Base-by-base conservation (phyloP, 2,113 vertebrate species). In the Suricata suricatta region DNA sequence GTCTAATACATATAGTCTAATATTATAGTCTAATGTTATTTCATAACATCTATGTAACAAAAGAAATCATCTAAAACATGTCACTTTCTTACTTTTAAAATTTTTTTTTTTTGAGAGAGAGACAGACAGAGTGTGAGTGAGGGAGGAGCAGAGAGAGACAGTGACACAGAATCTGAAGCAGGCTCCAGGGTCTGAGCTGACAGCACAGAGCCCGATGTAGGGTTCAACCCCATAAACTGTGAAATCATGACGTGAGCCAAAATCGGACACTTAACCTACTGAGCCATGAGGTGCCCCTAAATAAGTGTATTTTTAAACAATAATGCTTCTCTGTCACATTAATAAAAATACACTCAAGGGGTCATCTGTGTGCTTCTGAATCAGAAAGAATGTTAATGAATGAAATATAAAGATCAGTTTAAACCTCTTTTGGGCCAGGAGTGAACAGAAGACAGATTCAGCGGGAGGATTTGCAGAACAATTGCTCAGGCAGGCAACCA, bases 291-390 rank as follows among this genome's bases (percentile, higher is more conserved):
- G 21, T 0, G 19, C 7, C 57, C 57, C 29, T 79, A 94, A 84
- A 74, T 83, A 93, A 14, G 38, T 84, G 15, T 54, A 63, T 79
- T 90, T 96, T 52, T 10, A 80, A 96, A 96, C 77, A 38, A 35
- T 68, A 47, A 89, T 74, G 7, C 11, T 88, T 97, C 17, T 95
- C 64, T 76, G 19, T 41, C 63, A 90, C 21, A 60, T 88, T 95
- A 77, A 71, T 80, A 82, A 63, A 87, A 87, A 71, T 88, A 95
- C 6, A 96, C 35, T 92, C 50, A 27, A 74, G 7, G 64, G n/a
- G 12, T 90, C 60, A 92, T 91, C 60, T 95, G 72, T 57, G 63
- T 47, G n/a, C 76, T 86, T 92, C 44, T 68, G 72, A 93, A 41
- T 97, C 64, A 81, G n/a, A 68, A 86, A 94, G 23, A 50, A 88